Evolutionary conservation across 1,140 invertebrate genomes (phyloP).

Genomic region (Lethrus apterus): DNA sequence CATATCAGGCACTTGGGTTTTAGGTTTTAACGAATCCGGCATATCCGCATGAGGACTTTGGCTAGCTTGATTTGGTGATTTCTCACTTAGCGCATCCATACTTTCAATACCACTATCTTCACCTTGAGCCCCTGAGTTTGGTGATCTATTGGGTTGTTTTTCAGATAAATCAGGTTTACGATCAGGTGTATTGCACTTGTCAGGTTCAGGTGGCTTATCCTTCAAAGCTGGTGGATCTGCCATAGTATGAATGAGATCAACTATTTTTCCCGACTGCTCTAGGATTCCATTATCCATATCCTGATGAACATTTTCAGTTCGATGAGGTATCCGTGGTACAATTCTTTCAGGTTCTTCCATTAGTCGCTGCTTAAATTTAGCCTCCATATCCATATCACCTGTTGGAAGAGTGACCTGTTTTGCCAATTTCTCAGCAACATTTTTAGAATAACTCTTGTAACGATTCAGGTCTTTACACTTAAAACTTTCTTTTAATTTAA

Average conservation of each 20-base stretch:
- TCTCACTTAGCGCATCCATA: slow-evolving; percentile 87
- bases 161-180: slow-evolving; percentile 26
- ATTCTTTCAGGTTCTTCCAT: slow-evolving; percentile 44
- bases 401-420: slow-evolving; percentile 35
- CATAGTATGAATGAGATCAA: slow-evolving; percentile 22
- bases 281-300: background rate
- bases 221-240: slow-evolving; percentile 21
- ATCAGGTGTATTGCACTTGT: slow-evolving; percentile 35
- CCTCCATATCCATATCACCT: slow-evolving; percentile 46
- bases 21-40: slow-evolving; percentile 23
- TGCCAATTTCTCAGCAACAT: slow-evolving; percentile 40
- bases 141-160: slow-evolving; percentile 33
- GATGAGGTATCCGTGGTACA: slow-evolving; percentile 30
- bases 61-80: slow-evolving; percentile 77
- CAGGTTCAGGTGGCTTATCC: slow-evolving; percentile 37
- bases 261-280: slow-evolving; percentile 15
- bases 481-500: slow-evolving; percentile 34
- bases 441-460: slow-evolving; percentile 49
- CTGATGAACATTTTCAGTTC: slow-evolving; percentile 27
- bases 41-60: slow-evolving; percentile 48
- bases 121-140: slow-evolving; percentile 48
- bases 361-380: slow-evolving; percentile 54
- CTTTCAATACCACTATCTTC: slow-evolving; percentile 90
- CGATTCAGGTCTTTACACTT: slow-evolving; percentile 43
- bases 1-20: slow-evolving; percentile 47